Evolutionary conservation across 2,113 vertebrate genomes (phyloP), one percentile per base, ranked within the genome.

Genomic region (Cyanistes caeruleus): DNA sequence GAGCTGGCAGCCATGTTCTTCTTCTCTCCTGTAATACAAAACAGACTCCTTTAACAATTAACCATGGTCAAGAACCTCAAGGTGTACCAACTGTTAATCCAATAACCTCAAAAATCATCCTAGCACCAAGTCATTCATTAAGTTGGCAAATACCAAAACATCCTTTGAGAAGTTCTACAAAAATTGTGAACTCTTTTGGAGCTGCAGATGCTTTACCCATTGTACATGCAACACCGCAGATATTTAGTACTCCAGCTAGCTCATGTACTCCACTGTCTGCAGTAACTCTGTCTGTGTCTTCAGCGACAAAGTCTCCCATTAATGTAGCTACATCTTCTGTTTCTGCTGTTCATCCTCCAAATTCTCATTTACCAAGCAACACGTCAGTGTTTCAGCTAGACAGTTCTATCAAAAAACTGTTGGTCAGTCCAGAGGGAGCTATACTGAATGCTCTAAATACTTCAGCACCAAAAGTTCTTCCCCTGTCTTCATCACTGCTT

Each of bases 1-100:
- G 98, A 91, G 98, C 98, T 97, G 99, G 99, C 84, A 99, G 98
- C 93, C 99, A 99, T 44, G 97, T 99, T 95, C 98, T 99, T 58
- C 97, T 99, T 82, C 98, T 99, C 74, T 99, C 99, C 74, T 97
- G 94, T 95, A 98, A 97, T 96, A 84, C 97, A 79, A 98, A 98
- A 91, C 98, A 98, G 43, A 97, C 90, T 59, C 82, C 97, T 80
- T 94, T 97, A 93, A 51, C 90, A 90, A 27, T 95, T 93, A 98
- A 95, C 81, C 97, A 65, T 65, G 78, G 91, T 83, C 97, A 96
- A 30, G 96, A 96, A n/a, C 30, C 88, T 92, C 98, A 94, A 69
- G 74, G 87, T 87, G 15, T 86, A 69, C 59, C 95, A 33, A 3
- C 91, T 73, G 92, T 97, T 92, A 98, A 86, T 81, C 84, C 91